phyloP scores from a whole-genome alignment of 2,113 vertebrate genomes.

The Hyperoodon ampullatus region DNA sequence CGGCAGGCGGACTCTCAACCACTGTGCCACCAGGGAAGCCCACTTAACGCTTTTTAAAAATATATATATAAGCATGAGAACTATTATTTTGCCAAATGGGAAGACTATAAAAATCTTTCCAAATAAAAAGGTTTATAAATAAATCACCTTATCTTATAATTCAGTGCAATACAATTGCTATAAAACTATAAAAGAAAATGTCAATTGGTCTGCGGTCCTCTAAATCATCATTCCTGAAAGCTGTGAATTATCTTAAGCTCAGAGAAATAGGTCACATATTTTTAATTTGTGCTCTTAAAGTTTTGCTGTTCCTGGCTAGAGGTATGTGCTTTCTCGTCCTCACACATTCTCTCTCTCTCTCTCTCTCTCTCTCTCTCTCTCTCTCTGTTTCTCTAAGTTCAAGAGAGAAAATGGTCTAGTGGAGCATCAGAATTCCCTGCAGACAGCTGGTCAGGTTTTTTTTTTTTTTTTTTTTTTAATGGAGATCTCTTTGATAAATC shows the following conservation, averaged over 20 bases:
- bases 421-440: not conserved
- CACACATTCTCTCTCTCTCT: too few species aligned
- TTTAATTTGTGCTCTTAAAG: not conserved
- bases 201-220: not conserved
- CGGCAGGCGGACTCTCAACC: too few species aligned
- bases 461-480: not conserved
- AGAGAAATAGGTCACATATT: not conserved
- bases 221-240: conserved; percentile 13
- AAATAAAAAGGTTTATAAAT: not conserved
- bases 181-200: not conserved
- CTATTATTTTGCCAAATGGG: not conserved
- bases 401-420: not conserved
- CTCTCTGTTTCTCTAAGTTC: not conserved
- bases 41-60: not conserved
- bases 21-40: too few species aligned
- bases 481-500: not conserved
- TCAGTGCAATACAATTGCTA: not conserved
- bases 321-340: too few species aligned
- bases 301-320: not conserved
- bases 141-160: not conserved
- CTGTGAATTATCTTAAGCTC: not conserved
- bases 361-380: too few species aligned
- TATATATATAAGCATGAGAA: not conserved
- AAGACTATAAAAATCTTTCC: not conserved
- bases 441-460: not conserved